These are phyloP conservation scores for Australoheros facetus DNA, from an alignment of 2,797 vertebrate genomes.

Conservation along the genomic window DNA sequence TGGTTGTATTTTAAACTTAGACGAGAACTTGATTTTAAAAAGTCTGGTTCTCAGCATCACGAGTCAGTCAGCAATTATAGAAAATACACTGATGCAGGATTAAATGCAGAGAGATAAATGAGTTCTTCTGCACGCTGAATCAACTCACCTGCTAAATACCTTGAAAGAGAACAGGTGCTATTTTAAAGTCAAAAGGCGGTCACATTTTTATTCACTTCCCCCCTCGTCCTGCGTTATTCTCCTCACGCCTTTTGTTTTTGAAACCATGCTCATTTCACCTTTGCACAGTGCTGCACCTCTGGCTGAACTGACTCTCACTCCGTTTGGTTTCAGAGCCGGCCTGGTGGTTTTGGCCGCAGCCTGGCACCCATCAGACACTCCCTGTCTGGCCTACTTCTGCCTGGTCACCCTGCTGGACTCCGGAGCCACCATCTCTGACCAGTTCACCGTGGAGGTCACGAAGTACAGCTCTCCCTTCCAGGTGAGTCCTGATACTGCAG, in stretches of 20 bases:
- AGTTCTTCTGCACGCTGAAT: background rate
- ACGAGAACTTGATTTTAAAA: background rate
- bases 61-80: background rate
- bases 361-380: slow-evolving; percentile 88
- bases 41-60: background rate
- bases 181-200: background rate
- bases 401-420: slow-evolving; percentile 88
- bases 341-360: slow-evolving; percentile 91
- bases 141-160: background rate
- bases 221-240: background rate
- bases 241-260: background rate
- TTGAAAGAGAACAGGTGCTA: background rate
- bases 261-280: background rate
- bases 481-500: slow-evolving; percentile 69
- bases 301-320: background rate
- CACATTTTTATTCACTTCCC: background rate
- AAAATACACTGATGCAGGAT: background rate
- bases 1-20: background rate
- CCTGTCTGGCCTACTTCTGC: slow-evolving; percentile 91
- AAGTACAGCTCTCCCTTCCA: slow-evolving; percentile 90
- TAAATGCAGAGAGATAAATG: background rate
- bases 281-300: background rate
- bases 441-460: slow-evolving; percentile 90
- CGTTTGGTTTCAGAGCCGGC: slow-evolving; percentile 80
- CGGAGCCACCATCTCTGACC: slow-evolving; percentile 81